Conservation (phyloP, 2,797 vertebrate species). For the Mormyrus hasselquistii region DNA sequence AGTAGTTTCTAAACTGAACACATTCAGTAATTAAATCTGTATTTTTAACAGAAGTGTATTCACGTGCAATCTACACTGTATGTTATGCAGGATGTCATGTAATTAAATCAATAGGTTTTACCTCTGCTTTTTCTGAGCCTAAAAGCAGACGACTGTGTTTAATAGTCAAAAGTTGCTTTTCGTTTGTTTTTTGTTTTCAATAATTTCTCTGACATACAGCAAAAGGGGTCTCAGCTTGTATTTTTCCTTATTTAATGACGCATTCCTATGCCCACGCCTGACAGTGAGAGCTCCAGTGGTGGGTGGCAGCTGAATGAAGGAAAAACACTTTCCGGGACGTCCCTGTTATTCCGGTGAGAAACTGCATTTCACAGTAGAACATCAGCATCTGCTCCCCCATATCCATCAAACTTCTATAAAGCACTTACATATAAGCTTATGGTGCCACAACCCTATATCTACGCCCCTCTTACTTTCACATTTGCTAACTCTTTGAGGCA, state of each 20-base stretch:
- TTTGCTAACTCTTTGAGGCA: background rate
- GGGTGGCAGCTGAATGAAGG: background rate
- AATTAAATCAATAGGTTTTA: background rate
- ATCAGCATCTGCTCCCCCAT: background rate
- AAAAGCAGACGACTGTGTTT: background rate
- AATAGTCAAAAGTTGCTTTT: background rate
- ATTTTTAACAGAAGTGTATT: background rate
- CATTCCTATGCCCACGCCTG: background rate
- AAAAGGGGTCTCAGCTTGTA: background rate
- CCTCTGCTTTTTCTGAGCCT: background rate
- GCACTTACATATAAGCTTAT: background rate
- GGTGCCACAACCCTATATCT: background rate
- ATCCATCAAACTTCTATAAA: background rate
- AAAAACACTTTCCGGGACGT: background rate
- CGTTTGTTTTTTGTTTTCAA: background rate
- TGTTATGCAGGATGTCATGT: background rate
- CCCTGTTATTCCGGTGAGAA: background rate
- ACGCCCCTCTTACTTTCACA: background rate
- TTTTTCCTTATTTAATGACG: background rate
- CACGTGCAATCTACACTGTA: background rate
- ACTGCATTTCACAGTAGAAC: background rate
- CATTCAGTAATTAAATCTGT: background rate
- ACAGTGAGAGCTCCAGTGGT: background rate
- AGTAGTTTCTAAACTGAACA: background rate
- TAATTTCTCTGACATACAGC: background rate